phyloP scores from a whole-genome alignment of 2,888 invertebrate genomes.

The Phortica okadai region DNA sequence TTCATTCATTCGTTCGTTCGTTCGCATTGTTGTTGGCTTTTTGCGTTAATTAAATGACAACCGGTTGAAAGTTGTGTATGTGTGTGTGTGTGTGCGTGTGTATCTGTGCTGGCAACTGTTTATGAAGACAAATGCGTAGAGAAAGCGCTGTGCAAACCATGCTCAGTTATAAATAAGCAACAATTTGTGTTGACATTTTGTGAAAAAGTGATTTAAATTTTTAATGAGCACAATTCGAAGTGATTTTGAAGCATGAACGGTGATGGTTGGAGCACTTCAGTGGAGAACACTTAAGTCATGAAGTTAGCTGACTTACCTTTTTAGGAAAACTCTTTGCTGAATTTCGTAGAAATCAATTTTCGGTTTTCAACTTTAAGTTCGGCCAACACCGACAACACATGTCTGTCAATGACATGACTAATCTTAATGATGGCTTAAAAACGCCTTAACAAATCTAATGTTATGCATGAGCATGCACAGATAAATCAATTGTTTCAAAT shows the following conservation, averaged over 20 bases:
- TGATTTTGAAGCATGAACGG: neutral
- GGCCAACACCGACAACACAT: no score
- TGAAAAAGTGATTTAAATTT: slow-evolving; percentile 70
- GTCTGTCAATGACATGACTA: neutral
- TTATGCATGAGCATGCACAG: slow-evolving; percentile 36
- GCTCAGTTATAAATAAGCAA: slow-evolving; percentile 64
- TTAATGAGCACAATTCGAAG: slow-evolving; percentile 61
- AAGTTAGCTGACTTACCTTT: no score
- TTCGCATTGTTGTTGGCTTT: slow-evolving; percentile 12
- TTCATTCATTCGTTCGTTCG: neutral
- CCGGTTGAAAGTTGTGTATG: slow-evolving; percentile 12
- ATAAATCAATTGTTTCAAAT: slow-evolving; percentile 62
- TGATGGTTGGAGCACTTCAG: neutral
- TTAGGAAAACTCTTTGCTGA: no score
- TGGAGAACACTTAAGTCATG: neutral
- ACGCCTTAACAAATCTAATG: neutral
- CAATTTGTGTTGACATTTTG: slow-evolving; percentile 71
- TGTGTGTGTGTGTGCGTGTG: neutral
- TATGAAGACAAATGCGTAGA: neutral
- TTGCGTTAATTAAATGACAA: slow-evolving; percentile 49
- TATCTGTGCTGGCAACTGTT: neutral
- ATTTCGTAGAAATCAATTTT: no score
- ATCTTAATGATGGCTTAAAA: neutral
- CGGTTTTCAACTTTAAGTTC: no score
- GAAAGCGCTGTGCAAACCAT: slow-evolving; percentile 19